Conservation (phyloP, 2,797 vertebrate genomes). For the Discoglossus pictus region DNA sequence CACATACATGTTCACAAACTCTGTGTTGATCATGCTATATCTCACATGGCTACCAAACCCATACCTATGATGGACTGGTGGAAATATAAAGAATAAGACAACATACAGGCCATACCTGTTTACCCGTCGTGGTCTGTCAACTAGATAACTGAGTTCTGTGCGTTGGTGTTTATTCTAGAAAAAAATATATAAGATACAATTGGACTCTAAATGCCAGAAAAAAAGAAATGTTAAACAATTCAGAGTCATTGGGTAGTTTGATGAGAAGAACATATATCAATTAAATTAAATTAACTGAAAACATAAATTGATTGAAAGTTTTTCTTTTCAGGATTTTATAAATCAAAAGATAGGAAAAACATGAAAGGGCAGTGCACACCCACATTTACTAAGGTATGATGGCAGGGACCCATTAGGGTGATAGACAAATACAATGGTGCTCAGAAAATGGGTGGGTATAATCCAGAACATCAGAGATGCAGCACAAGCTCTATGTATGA, state of each 20-base stretch:
- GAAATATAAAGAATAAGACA: conserved; percentile 6
- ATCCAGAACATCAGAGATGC: conserved; percentile 9
- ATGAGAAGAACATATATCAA: conserved; percentile 8
- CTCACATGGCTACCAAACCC: not conserved
- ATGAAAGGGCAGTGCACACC: conserved; percentile 3
- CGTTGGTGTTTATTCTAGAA: conserved; percentile 95
- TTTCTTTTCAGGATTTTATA: not conserved
- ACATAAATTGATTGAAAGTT: conserved; percentile 16
- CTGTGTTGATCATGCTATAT: too few relatives aligned
- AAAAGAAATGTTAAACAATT: conserved; percentile 36
- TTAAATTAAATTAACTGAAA: not conserved
- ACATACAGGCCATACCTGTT: conserved; percentile 84
- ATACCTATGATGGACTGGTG: not conserved
- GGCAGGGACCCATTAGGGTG: not conserved
- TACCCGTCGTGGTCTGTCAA: conserved; percentile 96
- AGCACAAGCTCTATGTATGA: conserved; percentile 20
- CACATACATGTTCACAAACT: too few relatives aligned
- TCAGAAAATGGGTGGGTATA: conserved; percentile 17
- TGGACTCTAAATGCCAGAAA: conserved; percentile 51
- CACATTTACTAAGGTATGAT: not conserved
- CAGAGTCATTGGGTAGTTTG: conserved; percentile 2
- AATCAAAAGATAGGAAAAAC: too few relatives aligned
- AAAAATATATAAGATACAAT: conserved; percentile 63
- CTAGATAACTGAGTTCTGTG: conserved; percentile 95
- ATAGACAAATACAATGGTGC: conserved; percentile 3